A percentile compares a stretch with the other conserved stretches of the same genome.
These are phyloP conservation scores for Pseudomugil gertrudae DNA, from an alignment of 2,797 vertebrate species.

Conservation along the genomic window DNA sequence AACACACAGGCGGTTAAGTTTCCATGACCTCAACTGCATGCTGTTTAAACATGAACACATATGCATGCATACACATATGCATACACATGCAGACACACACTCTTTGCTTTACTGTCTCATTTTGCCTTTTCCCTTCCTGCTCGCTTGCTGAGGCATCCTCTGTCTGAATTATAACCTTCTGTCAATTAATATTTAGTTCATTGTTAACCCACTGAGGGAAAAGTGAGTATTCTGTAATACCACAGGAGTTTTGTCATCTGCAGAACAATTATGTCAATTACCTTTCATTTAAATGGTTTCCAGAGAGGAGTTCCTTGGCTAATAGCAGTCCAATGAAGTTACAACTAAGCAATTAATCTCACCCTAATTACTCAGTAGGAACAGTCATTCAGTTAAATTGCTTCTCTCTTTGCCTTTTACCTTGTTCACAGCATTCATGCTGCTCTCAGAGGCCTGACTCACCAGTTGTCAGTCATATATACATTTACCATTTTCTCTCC, in stretches of 20 bases:
- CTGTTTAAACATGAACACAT: conserved; percentile 52
- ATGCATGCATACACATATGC: conserved; percentile 15
- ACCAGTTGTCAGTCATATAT: conserved; percentile 65
- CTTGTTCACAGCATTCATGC: conserved; percentile 35
- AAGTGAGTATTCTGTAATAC: conserved; percentile 54
- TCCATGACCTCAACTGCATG: conserved; percentile 75
- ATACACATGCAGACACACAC: conserved; percentile 16
- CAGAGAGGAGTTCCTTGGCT: conserved; percentile 62
- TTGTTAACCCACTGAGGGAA: conserved; percentile 62
- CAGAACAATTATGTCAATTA: conserved; percentile 74
- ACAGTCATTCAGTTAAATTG: conserved; percentile 62
- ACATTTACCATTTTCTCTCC: conserved; percentile 31
- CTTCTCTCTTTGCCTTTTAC: conserved; percentile 10
- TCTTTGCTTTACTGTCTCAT: conserved; percentile 6
- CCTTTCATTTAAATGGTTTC: conserved; percentile 68
- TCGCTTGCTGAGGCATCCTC: conserved; percentile 29
- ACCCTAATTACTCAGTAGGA: conserved; percentile 71
- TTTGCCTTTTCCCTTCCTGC: conserved; percentile 19
- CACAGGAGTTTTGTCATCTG: conserved; percentile 66
- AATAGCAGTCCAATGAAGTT: conserved; percentile 72
- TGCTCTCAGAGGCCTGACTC: conserved; percentile 43
- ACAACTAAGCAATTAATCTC: conserved; percentile 74
- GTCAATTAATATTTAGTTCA: conserved; percentile 59
- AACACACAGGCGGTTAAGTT: conserved; percentile 68
- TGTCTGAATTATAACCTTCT: conserved; percentile 51